These are phyloP conservation scores for Coenonympha arcania DNA, from an alignment of 2,888 invertebrate species.

Conservation along the genomic window DNA sequence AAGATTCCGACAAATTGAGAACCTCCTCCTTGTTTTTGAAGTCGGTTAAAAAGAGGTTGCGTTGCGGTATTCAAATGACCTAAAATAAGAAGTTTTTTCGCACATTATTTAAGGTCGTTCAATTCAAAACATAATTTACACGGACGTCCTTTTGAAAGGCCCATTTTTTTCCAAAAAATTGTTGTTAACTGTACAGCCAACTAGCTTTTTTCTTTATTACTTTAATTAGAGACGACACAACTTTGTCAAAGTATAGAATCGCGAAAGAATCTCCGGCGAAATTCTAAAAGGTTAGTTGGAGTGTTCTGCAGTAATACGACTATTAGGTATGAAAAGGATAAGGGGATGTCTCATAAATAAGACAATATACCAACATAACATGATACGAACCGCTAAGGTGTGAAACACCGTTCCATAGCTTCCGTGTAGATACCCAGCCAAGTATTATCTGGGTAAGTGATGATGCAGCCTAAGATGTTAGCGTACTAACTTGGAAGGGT, in stretches of 20 bases:
- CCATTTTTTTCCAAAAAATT: neutral
- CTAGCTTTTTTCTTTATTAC: slow-evolving; percentile 20
- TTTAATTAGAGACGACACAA: slow-evolving; percentile 24
- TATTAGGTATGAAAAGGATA: slow-evolving; percentile 25
- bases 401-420: too few relatives aligned
- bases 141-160: neutral
- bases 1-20: too few relatives aligned
- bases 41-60: neutral
- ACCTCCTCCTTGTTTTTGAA: too few relatives aligned
- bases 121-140: neutral
- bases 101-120: slow-evolving; percentile 3
- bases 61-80: too few relatives aligned
- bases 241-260: slow-evolving; percentile 18
- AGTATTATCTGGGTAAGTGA: too few relatives aligned
- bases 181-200: neutral
- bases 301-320: slow-evolving; percentile 23
- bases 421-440: too few relatives aligned
- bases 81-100: too few relatives aligned
- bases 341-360: slow-evolving; percentile 11
- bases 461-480: too few relatives aligned
- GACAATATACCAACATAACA: too few relatives aligned
- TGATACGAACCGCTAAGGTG: too few relatives aligned
- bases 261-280: slow-evolving; percentile 19
- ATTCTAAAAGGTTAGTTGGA: slow-evolving; percentile 17
- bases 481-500: too few relatives aligned